Base-by-base conservation (phyloP, 2,113 vertebrate species). In the Cephalopterus ornatus region DNA sequence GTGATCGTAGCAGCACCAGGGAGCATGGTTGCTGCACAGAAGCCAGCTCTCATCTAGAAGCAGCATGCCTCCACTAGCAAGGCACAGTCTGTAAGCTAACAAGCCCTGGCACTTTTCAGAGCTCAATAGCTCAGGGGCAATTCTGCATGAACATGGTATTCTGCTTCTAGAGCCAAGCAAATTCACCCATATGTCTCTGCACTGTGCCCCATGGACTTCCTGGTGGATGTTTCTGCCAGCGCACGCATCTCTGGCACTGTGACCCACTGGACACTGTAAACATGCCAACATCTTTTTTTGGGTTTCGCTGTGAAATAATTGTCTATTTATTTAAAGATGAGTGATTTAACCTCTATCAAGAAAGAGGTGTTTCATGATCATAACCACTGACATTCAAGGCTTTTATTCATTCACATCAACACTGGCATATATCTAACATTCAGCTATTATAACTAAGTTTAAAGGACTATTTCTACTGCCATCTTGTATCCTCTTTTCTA, bases 131-230 rank as follows among this genome's bases (percentile, higher is more conserved):
- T 85, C 53, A 44, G 33, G 52, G 58, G 16, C 52, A 88, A 12
- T 2, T 1, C 30, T 61, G 33, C 39, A 32, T 55, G n/a, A 93
- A 28, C 21, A 8, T 39, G 27, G 2, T 47, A 26, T 65, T 79
- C 44, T 67, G 26, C 56, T 88, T 50, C 44, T 46, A 14, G 5
- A 61, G 12, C 19, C 49, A 79, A 55, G 27, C 32, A 61, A 50
- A 24, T 62, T 67, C 74, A 67, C 35, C 35, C 2, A 0, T 32
- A 35, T 2, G 1, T 27, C 39, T 59, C 52, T 90, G 8, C 8
- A 6, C 6, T 0, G 0, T 75, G 47, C 6, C 22, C 12, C 1
- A 1, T 53, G 23, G 49, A 78, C 9, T 79, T 67, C 20, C 21
- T 33, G 15, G 32, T 62, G 49, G 12, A 46, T 2, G 1, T 12